A percentile compares a stretch with the other conserved stretches of the same genome.
phyloP scores from a whole-genome alignment of 1,140 invertebrate species.

The Diabrotica virgifera region DNA sequence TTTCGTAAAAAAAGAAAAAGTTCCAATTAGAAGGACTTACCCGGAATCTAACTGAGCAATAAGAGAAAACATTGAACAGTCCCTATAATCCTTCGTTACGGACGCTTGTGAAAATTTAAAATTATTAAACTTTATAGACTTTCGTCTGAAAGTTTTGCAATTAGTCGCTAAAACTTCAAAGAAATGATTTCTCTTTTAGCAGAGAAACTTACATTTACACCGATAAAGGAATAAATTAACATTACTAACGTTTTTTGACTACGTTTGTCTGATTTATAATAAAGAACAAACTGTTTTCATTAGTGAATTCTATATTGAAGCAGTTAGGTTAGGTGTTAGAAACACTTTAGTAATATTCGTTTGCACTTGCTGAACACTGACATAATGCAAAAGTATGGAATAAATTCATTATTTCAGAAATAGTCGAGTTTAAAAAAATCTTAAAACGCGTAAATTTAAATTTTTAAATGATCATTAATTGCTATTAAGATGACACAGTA shows the following conservation, averaged over 20 bases:
- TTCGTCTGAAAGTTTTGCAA: slow-evolving; percentile 14
- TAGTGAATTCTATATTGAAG: too few relatives aligned
- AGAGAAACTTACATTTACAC: background rate
- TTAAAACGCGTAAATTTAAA: too few relatives aligned
- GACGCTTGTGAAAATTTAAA: slow-evolving; percentile 13
- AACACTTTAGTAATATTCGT: too few relatives aligned
- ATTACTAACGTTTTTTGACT: background rate
- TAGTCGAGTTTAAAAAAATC: too few relatives aligned
- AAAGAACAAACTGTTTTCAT: too few relatives aligned
- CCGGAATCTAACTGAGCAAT: slow-evolving; percentile 14
- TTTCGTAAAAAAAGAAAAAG: slow-evolving; percentile 8
- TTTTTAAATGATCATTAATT: too few relatives aligned
- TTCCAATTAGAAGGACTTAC: slow-evolving; percentile 12
- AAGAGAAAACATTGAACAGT: slow-evolving; percentile 20
- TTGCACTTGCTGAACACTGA: too few relatives aligned
- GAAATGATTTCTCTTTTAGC: slow-evolving; percentile 13
- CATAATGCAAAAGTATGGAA: too few relatives aligned
- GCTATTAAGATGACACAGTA: too few relatives aligned
- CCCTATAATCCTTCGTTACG: slow-evolving; percentile 16
- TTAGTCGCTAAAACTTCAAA: slow-evolving; percentile 16
- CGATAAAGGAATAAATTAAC: slow-evolving; percentile 10
- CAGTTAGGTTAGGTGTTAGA: too few relatives aligned
- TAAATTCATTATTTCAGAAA: too few relatives aligned
- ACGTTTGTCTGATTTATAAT: background rate
- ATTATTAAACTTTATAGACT: slow-evolving; percentile 18